Evolutionary conservation across 2,113 vertebrate genomes (phyloP), one percentile per base, ranked within the genome.

Genomic region (Phalacrocorax carbo): DNA sequence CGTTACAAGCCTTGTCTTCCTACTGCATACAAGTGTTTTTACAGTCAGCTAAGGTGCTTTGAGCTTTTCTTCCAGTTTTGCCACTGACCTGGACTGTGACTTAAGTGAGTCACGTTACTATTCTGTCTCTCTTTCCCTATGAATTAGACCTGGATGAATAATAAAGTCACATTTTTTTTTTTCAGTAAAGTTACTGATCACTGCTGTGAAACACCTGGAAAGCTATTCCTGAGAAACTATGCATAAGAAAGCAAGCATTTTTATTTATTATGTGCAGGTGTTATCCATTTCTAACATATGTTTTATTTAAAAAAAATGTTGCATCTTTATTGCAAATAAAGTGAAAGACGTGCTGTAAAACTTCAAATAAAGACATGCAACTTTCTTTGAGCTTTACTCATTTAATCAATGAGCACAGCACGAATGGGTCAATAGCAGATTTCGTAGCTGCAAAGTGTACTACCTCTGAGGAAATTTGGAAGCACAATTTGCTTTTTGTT

Each of bases 201-300:
- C 68, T 70, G 34, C 61, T 85, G 60, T 62, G 60, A 81, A 91
- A 93, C 68, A 86, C 30, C 23, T 86, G 54, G 46, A 57, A 83
- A 83, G 40, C 49, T 61, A 27, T 38, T 72, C 20, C 44, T 88
- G 40, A 77, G 44, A 77, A 95, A 86, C 15, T 21, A 20, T 13
- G 23, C 40, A 27, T 73, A 68, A 73, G 38, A 62, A 38, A 1
- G 3, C 12, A 77, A 49, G 9, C 3, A 3, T 15, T 44, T 86
- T 46, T 57, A 36, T 26, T 93, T 65, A 46, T 55, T 76, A 57
- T 49, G 18, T 36, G 15, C 27, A 48, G 42, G 22, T 79, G 70
- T 18, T 81, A 86, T n/a, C 23, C 3, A 44, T 61, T 88, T 69
- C 64, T 65, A 61, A 19, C 16, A 57, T 30, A 13, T 51, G 15